These are phyloP conservation scores for Nemurella pictetii DNA, from an alignment of 2,888 invertebrate species.

Conservation along the genomic window DNA sequence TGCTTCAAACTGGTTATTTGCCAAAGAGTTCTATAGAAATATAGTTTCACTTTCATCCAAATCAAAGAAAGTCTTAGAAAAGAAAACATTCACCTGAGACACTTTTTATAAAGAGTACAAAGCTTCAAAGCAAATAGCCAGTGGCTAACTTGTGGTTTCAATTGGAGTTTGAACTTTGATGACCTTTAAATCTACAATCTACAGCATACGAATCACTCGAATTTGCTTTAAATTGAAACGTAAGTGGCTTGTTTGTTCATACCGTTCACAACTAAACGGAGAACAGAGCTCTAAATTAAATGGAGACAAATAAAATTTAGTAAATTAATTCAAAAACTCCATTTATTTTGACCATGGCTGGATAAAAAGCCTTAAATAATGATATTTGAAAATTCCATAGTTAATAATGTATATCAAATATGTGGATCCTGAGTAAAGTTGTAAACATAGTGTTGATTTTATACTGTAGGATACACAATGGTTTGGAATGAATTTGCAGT, in stretches of 20 bases:
- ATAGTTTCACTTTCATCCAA: neutral
- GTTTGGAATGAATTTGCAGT: slow-evolving; percentile 54
- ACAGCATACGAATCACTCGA: neutral
- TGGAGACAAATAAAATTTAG: no score
- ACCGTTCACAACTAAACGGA: no score
- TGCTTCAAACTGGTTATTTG: neutral
- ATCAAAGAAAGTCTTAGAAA: neutral
- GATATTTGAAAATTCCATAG: no score
- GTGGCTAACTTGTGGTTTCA: neutral
- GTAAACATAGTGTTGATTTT: no score
- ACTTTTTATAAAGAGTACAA: neutral
- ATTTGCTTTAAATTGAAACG: no score
- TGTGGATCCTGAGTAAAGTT: no score
- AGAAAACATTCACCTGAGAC: neutral
- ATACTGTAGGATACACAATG: slow-evolving; percentile 49
- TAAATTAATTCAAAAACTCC: neutral
- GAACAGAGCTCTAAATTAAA: no score
- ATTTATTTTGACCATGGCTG: no score
- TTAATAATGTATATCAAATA: no score
- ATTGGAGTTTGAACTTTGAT: neutral
- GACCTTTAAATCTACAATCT: neutral
- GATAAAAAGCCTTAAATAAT: no score
- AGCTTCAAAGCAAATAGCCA: neutral
- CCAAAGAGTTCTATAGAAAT: neutral
- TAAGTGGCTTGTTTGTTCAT: no score